Evolutionary conservation across 2,888 invertebrate genomes (phyloP).

Genomic region (Mimas tiliae): DNA sequence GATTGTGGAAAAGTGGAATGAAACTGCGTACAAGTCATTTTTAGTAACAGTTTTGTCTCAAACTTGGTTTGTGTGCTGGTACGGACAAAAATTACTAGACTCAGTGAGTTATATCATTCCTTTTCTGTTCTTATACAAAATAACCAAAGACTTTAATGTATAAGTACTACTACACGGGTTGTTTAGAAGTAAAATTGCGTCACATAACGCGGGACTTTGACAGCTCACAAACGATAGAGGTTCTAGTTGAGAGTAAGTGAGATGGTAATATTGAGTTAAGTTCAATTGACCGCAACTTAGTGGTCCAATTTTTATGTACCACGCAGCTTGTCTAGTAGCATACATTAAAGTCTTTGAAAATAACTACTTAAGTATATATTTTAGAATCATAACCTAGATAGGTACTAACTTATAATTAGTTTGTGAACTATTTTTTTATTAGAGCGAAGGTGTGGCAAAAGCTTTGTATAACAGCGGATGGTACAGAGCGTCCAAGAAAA

Average conservation of each 20-base stretch:
- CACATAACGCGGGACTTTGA: too few relatives aligned
- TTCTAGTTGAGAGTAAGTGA: too few relatives aligned
- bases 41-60: constrained; percentile 48
- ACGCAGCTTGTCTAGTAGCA: too few relatives aligned
- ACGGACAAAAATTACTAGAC: constrained; percentile 53
- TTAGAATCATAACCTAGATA: not conserved
- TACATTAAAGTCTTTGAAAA: too few relatives aligned
- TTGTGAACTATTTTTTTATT: constrained; percentile 21
- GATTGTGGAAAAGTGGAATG: constrained; percentile 57
- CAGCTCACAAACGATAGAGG: too few relatives aligned
- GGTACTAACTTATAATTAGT: too few relatives aligned
- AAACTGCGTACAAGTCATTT: constrained; percentile 52
- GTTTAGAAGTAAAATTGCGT: too few relatives aligned
- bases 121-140: too few relatives aligned
- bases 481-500: constrained; percentile 46
- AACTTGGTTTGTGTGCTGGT: constrained; percentile 55
- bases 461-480: constrained; percentile 54
- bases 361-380: too few relatives aligned
- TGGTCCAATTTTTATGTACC: too few relatives aligned
- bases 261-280: not conserved
- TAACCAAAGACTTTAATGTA: too few relatives aligned
- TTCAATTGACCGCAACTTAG: not conserved
- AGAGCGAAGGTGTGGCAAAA: constrained; percentile 47
- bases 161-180: too few relatives aligned
- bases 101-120: constrained; percentile 51